Conservation (phyloP, 1,140 invertebrate species). For the Carcinoscorpius rotundicauda region DNA sequence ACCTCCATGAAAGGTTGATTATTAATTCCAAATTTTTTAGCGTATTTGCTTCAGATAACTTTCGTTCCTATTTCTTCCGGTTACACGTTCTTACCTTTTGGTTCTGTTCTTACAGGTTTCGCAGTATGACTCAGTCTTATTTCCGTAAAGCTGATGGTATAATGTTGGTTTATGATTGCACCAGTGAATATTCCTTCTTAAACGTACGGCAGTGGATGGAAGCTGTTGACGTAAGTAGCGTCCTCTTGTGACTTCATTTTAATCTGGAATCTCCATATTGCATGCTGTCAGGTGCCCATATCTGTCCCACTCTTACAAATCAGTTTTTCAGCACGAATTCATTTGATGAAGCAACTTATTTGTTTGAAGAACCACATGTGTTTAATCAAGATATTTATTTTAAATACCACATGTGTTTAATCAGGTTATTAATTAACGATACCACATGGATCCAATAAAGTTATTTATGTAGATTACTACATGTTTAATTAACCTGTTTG, state of each 20-base stretch:
- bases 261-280: neutral
- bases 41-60: too few relatives aligned
- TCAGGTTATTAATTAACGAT: too few relatives aligned
- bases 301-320: neutral
- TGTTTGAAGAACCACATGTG: too few relatives aligned
- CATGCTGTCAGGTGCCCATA: too few relatives aligned
- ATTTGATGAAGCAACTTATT: neutral
- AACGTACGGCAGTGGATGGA: constrained; percentile 51
- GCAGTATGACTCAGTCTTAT: constrained; percentile 54
- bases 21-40: too few relatives aligned
- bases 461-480: too few relatives aligned
- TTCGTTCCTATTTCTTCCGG: too few relatives aligned
- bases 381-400: too few relatives aligned
- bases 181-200: constrained; percentile 47
- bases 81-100: neutral
- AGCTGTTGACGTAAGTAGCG: constrained; percentile 39
- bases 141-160: constrained; percentile 56
- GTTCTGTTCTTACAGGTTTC: constrained; percentile 38
- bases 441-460: too few relatives aligned
- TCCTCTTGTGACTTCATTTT: neutral
- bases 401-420: too few relatives aligned
- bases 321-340: neutral
- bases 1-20: too few relatives aligned
- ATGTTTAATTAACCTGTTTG: too few relatives aligned
- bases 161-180: constrained; percentile 52